Base-by-base conservation (phyloP, 2,113 vertebrate species). In the Onychorhynchus coronatus region DNA sequence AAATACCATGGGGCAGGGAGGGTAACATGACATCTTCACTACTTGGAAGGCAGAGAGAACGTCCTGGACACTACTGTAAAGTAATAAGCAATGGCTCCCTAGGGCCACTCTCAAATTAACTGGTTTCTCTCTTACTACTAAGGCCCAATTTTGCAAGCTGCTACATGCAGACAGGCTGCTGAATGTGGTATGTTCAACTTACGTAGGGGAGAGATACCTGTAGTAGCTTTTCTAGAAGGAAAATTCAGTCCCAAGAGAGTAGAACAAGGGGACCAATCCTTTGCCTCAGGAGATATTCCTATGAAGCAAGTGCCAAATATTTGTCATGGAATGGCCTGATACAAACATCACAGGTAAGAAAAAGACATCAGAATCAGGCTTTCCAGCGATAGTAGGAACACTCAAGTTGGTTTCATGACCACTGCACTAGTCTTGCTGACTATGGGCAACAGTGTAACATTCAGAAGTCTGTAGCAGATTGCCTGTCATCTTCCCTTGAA, bases 11-110 rank as follows among this genome's bases (percentile, higher is more conserved):
- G 59, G 62, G 12, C 41, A 79, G 53, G 53, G 62, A 80, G 39
- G 47, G 27, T 39, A 70, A 63, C 1, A 0, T 18, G 53, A 50
- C 87, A 42, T 86, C 42, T 94, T 66, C n/a, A 35, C 89, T 90
- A 93, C 72, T 96, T 95, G 95, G 95, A 95, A 94, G 83, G 35
- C 16, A 17, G 33, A 7, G 52, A 85, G 47, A 76, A 88, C 0
- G 2, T 80, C 37, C 85, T 68, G 77, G 52, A 20, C 85, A 5
- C 61, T 30, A 9, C 47, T 58, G 87, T 41, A 75, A 68, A 89
- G 31, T 47, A 79, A 17, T 37, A 58, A 70, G 23, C 16, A 82
- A 46, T 30, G 30, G 42, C 27, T 83, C 94, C 71, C 78, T 58
- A 42, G 91, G 72, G 93, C 27, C 23, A 2, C 33, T 53, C 35